Base-by-base conservation (phyloP, 1,140 invertebrate genomes). In the Drosophila oshimai region DNA sequence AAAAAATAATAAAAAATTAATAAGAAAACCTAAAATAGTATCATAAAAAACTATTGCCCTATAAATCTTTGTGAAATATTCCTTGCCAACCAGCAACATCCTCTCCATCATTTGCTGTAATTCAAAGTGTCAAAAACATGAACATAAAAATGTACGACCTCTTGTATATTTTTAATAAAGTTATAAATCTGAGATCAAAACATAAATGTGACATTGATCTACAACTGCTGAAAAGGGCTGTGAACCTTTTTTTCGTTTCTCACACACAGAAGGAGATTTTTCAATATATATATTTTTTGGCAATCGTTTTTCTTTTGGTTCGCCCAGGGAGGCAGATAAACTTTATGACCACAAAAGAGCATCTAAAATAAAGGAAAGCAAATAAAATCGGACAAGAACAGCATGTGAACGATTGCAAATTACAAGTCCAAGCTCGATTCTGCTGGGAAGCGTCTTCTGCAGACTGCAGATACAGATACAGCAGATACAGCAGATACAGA, bases 371-470 rank as follows among this genome's bases (percentile, higher is more conserved):
- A 72, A 74, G 71, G 71, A 87, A 69, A 80, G 73, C 67, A 86
- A 86, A 86, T 75, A 80, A 75, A 87, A 80, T 80, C 80, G 78
- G 81, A 87, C 81, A 80, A 75, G 81, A 86, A 87, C 80, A 86
- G 70, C 80, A 76, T 87, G 75, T 86, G 80, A 84, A 86, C 80
- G 75, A 84, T 84, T 84, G 80, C 80, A 84, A 84, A 84, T 86
- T 84, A 84, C 80, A 86, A 86, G 71, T 17, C 28, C 42, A 41
- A 65, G 44, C 28, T 45, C 41, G 39, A 49, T 29, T 62, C 26
- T 18, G 44, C 42, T 51, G 58, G 46, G 45, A 64, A 68, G 58
- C 33, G 6, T 17, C 53, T 36, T 28, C 9, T 39, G 26, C 28
- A 37, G 41, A 33, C 20, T 39, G 26, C 36, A 28, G 20, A 58